Percentiles rank a stretch among this genome's conserved stretches.
phyloP scores from a whole-genome alignment of 1,140 invertebrate genomes.

The Cepaea nemoralis region DNA sequence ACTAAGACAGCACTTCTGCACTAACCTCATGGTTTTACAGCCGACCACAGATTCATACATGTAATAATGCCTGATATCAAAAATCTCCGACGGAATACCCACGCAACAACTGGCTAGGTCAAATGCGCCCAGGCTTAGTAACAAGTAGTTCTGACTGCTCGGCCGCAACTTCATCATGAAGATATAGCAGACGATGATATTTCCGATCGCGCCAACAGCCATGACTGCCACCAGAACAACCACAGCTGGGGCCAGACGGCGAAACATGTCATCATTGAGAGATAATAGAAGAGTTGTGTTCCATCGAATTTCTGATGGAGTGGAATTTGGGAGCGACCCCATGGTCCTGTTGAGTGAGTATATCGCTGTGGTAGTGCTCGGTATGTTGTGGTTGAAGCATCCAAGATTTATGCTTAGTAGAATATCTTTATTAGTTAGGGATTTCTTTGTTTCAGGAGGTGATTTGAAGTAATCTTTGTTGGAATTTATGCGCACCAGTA shows the following conservation, averaged over 20 bases:
- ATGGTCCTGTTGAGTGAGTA: not conserved
- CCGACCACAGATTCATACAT: not conserved
- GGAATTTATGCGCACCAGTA: too few relatives aligned
- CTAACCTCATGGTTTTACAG: slow-evolving; percentile 23
- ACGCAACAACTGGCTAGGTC: slow-evolving; percentile 48
- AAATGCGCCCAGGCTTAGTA: slow-evolving; percentile 48
- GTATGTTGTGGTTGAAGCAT: too few relatives aligned
- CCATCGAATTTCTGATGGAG: not conserved
- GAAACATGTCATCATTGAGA: slow-evolving; percentile 20
- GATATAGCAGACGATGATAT: slow-evolving; percentile 48
- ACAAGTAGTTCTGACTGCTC: slow-evolving; percentile 46
- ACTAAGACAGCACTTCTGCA: too few relatives aligned
- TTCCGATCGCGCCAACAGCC: slow-evolving; percentile 50
- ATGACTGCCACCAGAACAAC: slow-evolving; percentile 43
- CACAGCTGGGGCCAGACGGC: slow-evolving; percentile 23
- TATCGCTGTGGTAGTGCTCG: not conserved
- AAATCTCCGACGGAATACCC: slow-evolving; percentile 47
- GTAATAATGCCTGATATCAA: slow-evolving; percentile 41
- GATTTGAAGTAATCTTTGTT: too few relatives aligned
- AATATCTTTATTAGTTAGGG: too few relatives aligned
- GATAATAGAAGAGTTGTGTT: not conserved
- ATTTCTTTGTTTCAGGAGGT: too few relatives aligned
- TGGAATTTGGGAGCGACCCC: not conserved
- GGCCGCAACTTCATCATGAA: slow-evolving; percentile 29
- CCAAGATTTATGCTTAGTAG: too few relatives aligned